Conservation (phyloP, 2,888 invertebrate genomes). For the Cephus runcator region DNA sequence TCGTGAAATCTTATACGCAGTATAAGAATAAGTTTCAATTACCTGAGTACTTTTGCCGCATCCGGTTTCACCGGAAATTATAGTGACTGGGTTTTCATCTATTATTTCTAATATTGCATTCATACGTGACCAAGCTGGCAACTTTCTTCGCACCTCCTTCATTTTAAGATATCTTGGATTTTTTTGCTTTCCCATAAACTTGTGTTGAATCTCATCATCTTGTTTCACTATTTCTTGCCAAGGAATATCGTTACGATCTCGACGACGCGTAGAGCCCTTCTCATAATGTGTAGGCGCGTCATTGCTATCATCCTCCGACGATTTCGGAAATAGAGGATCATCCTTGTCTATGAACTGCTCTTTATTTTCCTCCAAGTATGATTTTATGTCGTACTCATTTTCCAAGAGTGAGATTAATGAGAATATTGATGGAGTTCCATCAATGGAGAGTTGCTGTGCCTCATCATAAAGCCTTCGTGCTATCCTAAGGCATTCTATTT, state of each 20-base stretch:
- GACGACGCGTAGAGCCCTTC: conserved; percentile 71
- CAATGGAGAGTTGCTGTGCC: conserved; percentile 72
- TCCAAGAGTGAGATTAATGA: conserved; percentile 77
- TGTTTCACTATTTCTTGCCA: conserved; percentile 70
- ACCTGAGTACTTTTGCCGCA: conserved; percentile 86
- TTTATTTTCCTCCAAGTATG: conserved; percentile 71
- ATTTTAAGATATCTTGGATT: conserved; percentile 75
- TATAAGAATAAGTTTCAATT: conserved; percentile 8
- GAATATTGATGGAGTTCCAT: conserved; percentile 80
- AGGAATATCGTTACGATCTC: conserved; percentile 61
- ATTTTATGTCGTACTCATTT: conserved; percentile 75
- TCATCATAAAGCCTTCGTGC: conserved; percentile 76
- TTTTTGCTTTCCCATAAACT: conserved; percentile 72
- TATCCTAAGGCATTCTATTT: conserved; percentile 74
- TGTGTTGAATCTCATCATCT: conserved; percentile 72
- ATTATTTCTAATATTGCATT: conserved; percentile 76
- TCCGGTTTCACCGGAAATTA: conserved; percentile 87
- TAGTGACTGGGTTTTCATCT: conserved; percentile 73
- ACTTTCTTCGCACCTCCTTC: conserved; percentile 71
- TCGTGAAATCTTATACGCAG: not conserved
- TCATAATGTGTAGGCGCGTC: conserved; percentile 73
- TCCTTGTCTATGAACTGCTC: conserved; percentile 73
- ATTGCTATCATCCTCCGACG: conserved; percentile 43
- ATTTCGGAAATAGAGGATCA: conserved; percentile 62
- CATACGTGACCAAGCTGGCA: conserved; percentile 81